Conservation (phyloP, 2,888 invertebrate genomes). For the Drosophila birchii region DNA sequence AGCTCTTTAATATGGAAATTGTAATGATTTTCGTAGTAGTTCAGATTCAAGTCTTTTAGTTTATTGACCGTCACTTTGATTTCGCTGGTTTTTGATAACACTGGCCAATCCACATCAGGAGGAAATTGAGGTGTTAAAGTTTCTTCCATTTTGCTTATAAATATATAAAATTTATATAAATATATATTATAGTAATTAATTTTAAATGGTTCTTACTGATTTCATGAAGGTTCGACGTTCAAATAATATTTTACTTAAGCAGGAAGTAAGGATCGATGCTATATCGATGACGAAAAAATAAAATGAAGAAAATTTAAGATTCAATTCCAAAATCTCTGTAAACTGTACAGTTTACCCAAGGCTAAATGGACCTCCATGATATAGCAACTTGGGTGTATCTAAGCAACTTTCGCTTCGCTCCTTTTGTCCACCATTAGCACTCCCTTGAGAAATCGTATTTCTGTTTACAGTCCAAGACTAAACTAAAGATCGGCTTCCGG, state of each 20-base stretch:
- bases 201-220: background rate
- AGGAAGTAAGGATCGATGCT: background rate
- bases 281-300: background rate
- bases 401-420: slow-evolving; percentile 31
- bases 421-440: slow-evolving; percentile 38
- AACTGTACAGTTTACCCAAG: slow-evolving; percentile 13
- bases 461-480: slow-evolving; percentile 13
- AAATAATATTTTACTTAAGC: background rate
- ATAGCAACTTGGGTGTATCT: slow-evolving; percentile 11
- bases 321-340: background rate
- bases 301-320: background rate
- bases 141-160: background rate
- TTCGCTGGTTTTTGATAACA: background rate
- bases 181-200: background rate
- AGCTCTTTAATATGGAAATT: background rate
- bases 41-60: background rate
- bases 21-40: background rate
- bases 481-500: slow-evolving; percentile 48
- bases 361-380: slow-evolving; percentile 23
- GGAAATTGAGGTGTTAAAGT: rapidly evolving
- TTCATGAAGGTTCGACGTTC: background rate
- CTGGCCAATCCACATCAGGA: background rate
- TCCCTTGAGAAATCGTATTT: slow-evolving; percentile 35
- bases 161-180: background rate
- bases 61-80: background rate